Percentiles rank a stretch among this genome's conserved stretches.
Conservation (phyloP, 2,797 vertebrate genomes). For the Hypotaenidia okinawae region DNA sequence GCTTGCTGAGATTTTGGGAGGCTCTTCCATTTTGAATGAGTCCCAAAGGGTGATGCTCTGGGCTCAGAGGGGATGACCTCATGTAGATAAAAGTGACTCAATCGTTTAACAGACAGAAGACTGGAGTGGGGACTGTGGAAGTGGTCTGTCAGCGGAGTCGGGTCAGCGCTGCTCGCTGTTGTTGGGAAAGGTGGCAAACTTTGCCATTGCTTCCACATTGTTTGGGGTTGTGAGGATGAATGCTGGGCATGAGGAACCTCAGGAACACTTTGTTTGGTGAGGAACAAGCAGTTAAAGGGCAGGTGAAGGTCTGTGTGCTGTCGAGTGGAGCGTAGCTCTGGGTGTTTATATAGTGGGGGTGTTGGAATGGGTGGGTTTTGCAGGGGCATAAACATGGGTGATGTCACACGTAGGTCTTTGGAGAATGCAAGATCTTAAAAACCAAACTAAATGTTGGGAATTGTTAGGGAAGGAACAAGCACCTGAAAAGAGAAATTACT, state of each 20-base stretch:
- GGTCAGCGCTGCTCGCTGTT: not conserved
- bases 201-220: not conserved
- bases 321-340: not conserved
- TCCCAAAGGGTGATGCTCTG: fast-evolving
- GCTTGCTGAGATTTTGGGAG: not conserved
- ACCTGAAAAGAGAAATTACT: not conserved
- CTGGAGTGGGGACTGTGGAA: not conserved
- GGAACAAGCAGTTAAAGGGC: not conserved
- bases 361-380: not conserved
- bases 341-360: fast-evolving
- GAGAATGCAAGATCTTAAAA: not conserved
- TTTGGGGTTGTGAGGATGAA: not conserved
- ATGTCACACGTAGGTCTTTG: not conserved
- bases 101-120: not conserved
- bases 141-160: not conserved
- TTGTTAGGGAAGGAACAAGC: not conserved
- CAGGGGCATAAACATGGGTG: fast-evolving
- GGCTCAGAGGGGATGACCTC: not conserved
- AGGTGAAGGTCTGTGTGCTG: fast-evolving
- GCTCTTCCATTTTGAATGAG: not conserved
- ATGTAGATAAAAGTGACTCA: not conserved
- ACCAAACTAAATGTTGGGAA: not conserved
- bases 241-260: not conserved
- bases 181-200: not conserved
- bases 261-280: not conserved